Evolutionary conservation across 2,888 invertebrate genomes (phyloP), one percentile per base, ranked within the genome.

Genomic region (Chalcis sispes): DNA sequence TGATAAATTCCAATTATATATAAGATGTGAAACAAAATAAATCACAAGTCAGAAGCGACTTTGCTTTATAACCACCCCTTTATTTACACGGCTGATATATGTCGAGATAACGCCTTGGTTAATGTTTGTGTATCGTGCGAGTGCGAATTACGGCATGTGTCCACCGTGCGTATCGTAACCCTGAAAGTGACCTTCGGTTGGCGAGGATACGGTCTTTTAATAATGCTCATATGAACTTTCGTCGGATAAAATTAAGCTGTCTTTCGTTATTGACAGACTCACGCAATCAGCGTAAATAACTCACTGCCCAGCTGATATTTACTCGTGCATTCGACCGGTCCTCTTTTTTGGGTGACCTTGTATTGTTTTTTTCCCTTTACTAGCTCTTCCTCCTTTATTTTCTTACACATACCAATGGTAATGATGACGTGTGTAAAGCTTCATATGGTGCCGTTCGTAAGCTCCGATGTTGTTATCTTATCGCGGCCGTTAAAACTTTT

Each of bases 51-150:
- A 25, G 13, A 2, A 25, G 4, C 7, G 18, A 1, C 18, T 15
- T 18, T 56, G 2, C 8, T 5, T 10, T n/a, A n/a, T n/a, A n/a
- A n/a, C n/a, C n/a, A n/a, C n/a, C n/a, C n/a, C n/a, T n/a, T n/a
- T 18, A 7, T n/a, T 32, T 56, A n/a, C 32, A n/a, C 36, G 18
- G 3, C 29, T 36, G n/a, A 36, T 50, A 52, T 65, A 23, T n/a
- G n/a, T 18, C 5, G 13, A 36, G 52, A 66, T 66, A 66, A 54
- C 15, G 29, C 25, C 13, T 54, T 27, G 65, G 40, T 36, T 66
- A 66, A 66, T 66, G 54, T 66, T 66, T 66, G 65, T 13, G 23
- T 32, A 50, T 29, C 65, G n/a, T 25, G 1, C 25, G n/a, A n/a
- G n/a, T n/a, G n/a, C n/a, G n/a, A n/a, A n/a, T n/a, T n/a, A n/a